Percentiles rank a stretch among this genome's conserved stretches.
Conservation (phyloP, 2,113 vertebrate species). For the Scolopax mira region DNA sequence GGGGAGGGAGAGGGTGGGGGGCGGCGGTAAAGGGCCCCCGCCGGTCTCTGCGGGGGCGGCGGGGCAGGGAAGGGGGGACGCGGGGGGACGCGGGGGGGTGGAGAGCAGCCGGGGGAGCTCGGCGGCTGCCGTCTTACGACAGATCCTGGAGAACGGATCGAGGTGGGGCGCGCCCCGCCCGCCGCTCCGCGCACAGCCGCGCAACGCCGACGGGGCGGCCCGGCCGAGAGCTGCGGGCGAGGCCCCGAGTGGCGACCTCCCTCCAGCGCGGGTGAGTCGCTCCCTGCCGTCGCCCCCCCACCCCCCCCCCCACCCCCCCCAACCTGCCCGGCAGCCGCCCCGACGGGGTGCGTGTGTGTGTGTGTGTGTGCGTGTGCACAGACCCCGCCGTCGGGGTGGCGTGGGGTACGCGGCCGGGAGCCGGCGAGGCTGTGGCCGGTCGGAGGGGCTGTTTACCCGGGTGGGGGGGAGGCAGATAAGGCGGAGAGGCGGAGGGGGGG, state of each 20-base stretch:
- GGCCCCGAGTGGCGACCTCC: not conserved
- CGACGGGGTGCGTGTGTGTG: not conserved
- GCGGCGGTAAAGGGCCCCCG: not conserved
- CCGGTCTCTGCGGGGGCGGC: not conserved
- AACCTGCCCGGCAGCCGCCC: not conserved
- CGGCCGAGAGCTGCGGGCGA: too few species aligned
- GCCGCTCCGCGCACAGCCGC: not conserved
- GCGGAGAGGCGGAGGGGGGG: not conserved
- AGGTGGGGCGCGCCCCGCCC: constrained; percentile 25
- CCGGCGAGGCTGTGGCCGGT: not conserved
- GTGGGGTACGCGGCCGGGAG: not conserved
- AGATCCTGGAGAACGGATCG: not conserved
- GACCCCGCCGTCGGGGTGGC: not conserved
- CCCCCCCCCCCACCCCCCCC: not conserved
- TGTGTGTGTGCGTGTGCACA: not conserved
- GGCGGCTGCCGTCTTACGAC: not conserved
- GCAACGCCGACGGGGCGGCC: not conserved
- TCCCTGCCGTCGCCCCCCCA: not conserved
- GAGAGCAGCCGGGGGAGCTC: not conserved
- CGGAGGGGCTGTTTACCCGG: not conserved
- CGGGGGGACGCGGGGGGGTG: too few species aligned
- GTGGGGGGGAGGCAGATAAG: not conserved
- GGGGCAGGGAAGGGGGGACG: not conserved
- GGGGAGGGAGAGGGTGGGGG: not conserved
- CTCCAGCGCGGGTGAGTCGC: constrained; percentile 46